Conservation (phyloP, 2,797 vertebrate genomes). For the Sebastes trivittatus region DNA sequence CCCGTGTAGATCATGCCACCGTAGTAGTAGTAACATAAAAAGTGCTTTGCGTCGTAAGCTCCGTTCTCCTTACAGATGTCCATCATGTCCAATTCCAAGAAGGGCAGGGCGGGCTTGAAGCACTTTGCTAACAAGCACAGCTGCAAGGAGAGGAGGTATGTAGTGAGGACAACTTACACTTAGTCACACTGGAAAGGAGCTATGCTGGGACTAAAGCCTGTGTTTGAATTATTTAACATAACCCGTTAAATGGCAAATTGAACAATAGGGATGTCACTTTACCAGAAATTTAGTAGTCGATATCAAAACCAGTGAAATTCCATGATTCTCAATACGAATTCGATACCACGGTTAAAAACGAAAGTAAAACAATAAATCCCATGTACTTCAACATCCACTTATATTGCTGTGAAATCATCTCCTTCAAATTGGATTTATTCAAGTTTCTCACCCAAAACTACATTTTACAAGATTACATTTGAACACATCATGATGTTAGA, state of each 20-base stretch:
- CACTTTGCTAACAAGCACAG: constrained; percentile 99
- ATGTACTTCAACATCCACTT: no score
- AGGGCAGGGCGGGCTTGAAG: constrained; percentile 97
- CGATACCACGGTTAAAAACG: no score
- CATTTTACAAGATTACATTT: no score
- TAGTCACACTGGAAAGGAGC: not conserved
- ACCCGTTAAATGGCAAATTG: not conserved
- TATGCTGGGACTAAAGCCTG: not conserved
- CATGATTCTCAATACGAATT: no score
- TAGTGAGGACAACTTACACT: not conserved
- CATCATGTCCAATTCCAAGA: constrained; percentile 99
- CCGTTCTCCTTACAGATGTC: constrained; percentile 99
- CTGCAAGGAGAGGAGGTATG: constrained; percentile 69
- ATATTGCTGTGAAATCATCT: no score
- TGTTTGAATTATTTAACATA: constrained; percentile 14
- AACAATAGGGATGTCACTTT: not conserved
- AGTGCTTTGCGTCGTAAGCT: constrained; percentile 98
- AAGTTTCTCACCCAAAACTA: no score
- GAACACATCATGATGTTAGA: no score
- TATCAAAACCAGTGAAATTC: no score
- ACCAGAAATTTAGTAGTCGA: no score
- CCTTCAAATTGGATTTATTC: no score
- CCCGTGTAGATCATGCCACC: constrained; percentile 99
- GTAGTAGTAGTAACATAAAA: constrained; percentile 99
- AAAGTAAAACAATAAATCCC: no score